Evolutionary conservation across 2,797 vertebrate species (phyloP).

Genomic region (Danio choprae): DNA sequence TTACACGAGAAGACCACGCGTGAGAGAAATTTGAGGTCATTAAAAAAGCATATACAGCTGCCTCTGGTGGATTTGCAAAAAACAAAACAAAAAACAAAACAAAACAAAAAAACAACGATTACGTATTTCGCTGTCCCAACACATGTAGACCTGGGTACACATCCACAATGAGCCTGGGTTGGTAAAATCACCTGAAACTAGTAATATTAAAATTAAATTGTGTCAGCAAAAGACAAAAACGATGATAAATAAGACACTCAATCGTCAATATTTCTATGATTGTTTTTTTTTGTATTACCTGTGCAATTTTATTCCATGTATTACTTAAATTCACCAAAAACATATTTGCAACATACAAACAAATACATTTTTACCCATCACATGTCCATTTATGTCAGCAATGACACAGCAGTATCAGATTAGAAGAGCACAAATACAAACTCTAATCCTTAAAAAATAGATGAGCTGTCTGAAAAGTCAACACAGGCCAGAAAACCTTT

Average conservation of each 20-base stretch:
- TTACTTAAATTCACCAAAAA: neutral
- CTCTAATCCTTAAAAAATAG: slow-evolving; percentile 39
- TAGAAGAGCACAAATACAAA: slow-evolving; percentile 11
- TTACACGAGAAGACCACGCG: too few relatives aligned
- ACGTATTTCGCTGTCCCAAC: too few relatives aligned
- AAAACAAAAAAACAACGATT: too few relatives aligned
- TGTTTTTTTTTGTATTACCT: neutral
- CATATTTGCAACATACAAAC: neutral
- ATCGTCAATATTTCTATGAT: neutral
- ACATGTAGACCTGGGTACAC: too few relatives aligned
- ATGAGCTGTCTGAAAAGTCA: slow-evolving; percentile 29
- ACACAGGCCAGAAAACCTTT: slow-evolving; percentile 21
- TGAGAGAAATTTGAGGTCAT: too few relatives aligned
- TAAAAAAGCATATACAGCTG: too few relatives aligned
- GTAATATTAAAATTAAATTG: too few relatives aligned
- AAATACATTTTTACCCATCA: neutral
- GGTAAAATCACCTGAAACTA: too few relatives aligned
- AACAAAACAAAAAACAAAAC: too few relatives aligned
- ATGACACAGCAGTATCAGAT: neutral
- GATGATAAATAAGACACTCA: neutral
- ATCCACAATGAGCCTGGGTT: too few relatives aligned
- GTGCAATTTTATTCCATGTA: too few relatives aligned
- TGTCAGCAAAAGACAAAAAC: neutral
- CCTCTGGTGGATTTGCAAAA: too few relatives aligned
- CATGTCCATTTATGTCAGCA: neutral